Evolutionary conservation across 1,140 invertebrate species (phyloP).

Genomic region (Sminthurides bifidus): DNA sequence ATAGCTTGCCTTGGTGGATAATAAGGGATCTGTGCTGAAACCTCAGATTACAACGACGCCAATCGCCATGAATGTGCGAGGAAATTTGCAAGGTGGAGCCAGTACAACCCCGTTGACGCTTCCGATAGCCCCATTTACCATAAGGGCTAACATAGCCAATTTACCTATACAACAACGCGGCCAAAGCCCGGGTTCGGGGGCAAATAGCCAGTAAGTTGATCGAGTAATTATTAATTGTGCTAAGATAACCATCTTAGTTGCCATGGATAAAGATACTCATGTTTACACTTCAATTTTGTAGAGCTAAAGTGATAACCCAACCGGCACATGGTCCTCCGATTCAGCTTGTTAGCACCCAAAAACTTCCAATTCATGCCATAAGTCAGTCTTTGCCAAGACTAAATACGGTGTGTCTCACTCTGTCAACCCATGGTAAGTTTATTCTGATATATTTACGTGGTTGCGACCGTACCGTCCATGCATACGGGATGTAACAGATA

Average conservation of each 20-base stretch:
- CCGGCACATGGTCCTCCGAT: constrained; percentile 32
- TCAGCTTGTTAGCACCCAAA: constrained; percentile 27
- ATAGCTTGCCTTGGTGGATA: constrained; percentile 16
- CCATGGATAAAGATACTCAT: not conserved
- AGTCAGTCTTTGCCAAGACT: constrained; percentile 23
- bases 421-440: constrained; percentile 28
- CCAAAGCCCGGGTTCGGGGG: constrained; percentile 7
- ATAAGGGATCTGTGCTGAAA: constrained; percentile 25
- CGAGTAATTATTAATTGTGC: not conserved
- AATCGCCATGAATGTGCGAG: constrained; percentile 20
- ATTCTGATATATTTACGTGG: constrained; percentile 1
- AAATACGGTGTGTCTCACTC: constrained; percentile 18
- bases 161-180: constrained; percentile 24
- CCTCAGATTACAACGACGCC: constrained; percentile 20
- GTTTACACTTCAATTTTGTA: constrained; percentile 14
- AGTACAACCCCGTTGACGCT: constrained; percentile 11
- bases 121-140: constrained; percentile 24
- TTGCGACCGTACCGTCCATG: not conserved
- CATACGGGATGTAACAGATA: not conserved
- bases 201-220: constrained; percentile 21
- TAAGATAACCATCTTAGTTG: too few relatives aligned
- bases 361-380: constrained; percentile 24
- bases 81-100: constrained; percentile 15
- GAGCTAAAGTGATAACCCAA: constrained; percentile 32
- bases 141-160: constrained; percentile 23